phyloP scores from a whole-genome alignment of 2,888 invertebrate species.

The Calameuta filiformis region DNA sequence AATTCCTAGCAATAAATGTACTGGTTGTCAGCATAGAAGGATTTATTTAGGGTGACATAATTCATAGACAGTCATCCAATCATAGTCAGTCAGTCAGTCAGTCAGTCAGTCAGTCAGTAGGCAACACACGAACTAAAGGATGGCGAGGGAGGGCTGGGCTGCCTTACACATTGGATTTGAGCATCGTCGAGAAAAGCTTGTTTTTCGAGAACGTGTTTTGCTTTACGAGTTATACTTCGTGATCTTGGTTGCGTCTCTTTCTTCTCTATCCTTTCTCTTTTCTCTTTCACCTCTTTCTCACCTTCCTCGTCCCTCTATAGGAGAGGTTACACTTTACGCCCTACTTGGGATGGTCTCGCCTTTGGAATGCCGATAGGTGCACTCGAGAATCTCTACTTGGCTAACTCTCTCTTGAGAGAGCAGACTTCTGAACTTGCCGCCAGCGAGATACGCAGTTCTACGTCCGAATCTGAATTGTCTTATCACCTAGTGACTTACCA shows the following conservation, averaged over 20 bases:
- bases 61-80: no score
- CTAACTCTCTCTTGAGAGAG: no score
- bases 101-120: neutral
- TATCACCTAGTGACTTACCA: conserved; percentile 68
- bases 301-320: no score
- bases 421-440: no score
- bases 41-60: neutral
- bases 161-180: neutral
- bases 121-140: neutral
- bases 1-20: no score
- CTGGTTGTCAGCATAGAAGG: neutral
- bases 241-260: no score
- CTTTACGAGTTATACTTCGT: neutral
- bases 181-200: neutral
- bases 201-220: conserved; percentile 5
- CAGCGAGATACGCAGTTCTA: no score
- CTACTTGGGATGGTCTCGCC: no score
- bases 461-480: no score
- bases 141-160: neutral
- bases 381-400: no score
- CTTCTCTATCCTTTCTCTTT: neutral
- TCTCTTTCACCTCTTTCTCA: neutral
- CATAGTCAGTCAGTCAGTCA: neutral
- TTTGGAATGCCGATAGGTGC: no score
- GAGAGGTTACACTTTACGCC: no score